Conservation (phyloP, 2,797 vertebrate species). For the Holocentrus rufus region DNA sequence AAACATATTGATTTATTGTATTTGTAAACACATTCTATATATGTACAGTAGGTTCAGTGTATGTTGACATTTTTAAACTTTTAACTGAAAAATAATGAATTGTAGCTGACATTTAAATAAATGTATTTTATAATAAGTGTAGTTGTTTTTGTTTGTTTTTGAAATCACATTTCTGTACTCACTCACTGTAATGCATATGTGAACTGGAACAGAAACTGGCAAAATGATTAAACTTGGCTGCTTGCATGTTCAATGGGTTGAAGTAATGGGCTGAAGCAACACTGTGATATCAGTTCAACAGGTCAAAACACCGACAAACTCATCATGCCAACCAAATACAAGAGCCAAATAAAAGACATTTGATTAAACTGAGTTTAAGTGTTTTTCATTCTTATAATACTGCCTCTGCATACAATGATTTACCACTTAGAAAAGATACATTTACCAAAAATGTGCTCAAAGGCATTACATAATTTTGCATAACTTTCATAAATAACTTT, state of each 20-base stretch:
- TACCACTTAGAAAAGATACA: neutral
- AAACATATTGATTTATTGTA: slow-evolving; percentile 33
- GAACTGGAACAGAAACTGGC: slow-evolving; percentile 6
- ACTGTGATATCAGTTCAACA: neutral
- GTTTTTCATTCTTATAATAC: slow-evolving; percentile 9
- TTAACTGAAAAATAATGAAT: slow-evolving; percentile 28
- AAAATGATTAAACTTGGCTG: slow-evolving; percentile 8
- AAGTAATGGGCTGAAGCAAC: neutral
- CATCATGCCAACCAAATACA: slow-evolving; percentile 3
- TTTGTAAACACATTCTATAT: slow-evolving; percentile 30
- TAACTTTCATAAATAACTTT: neutral
- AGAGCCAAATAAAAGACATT: slow-evolving; percentile 21
- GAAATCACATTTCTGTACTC: neutral
- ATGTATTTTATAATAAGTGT: slow-evolving; percentile 42
- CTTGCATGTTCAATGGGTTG: neutral
- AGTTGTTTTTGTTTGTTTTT: neutral
- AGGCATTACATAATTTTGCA: neutral
- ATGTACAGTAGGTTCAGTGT: slow-evolving; percentile 27
- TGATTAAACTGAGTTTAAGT: slow-evolving; percentile 3
- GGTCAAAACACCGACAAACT: slow-evolving; percentile 5
- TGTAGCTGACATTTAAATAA: slow-evolving; percentile 33
- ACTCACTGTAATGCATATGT: neutral
- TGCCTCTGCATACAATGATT: neutral
- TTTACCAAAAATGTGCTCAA: neutral
- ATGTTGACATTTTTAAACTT: slow-evolving; percentile 19